Percentiles rank a stretch among this genome's conserved stretches.
phyloP scores from a whole-genome alignment of 2,113 vertebrate genomes.

The Bubo scandiacus region DNA sequence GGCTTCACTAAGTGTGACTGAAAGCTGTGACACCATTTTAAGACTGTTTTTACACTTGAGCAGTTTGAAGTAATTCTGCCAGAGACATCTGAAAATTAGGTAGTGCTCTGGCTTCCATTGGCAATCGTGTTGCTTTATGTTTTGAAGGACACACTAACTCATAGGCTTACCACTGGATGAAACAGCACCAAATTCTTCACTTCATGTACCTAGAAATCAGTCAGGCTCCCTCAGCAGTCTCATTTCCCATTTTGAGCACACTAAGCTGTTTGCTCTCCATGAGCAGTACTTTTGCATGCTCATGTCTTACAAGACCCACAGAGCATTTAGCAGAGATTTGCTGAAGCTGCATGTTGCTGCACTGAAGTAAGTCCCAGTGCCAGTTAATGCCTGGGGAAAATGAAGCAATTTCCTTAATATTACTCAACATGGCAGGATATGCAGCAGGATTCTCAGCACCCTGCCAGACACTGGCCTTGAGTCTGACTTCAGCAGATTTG shows the following conservation, averaged over 20 bases:
- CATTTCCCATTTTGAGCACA: not conserved
- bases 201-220: not conserved
- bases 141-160: not conserved
- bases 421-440: slow-evolving; percentile 5
- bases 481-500: not conserved
- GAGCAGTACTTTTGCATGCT: not conserved
- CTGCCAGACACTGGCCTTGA: not conserved
- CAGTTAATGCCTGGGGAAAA: slow-evolving; percentile 2
- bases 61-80: not conserved
- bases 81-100: not conserved
- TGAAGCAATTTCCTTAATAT: not conserved
- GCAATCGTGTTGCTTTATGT: not conserved
- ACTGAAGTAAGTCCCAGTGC: not conserved
- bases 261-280: not conserved
- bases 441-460: not conserved
- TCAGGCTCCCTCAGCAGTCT: not conserved
- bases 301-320: not conserved
- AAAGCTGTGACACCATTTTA: not conserved
- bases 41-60: not conserved
- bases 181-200: not conserved
- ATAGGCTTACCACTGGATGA: not conserved
- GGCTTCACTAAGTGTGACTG: not conserved
- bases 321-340: not conserved
- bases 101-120: not conserved
- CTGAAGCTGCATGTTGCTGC: not conserved